Evolutionary conservation across 2,888 invertebrate genomes (phyloP).

Genomic region (Arge pagana): DNA sequence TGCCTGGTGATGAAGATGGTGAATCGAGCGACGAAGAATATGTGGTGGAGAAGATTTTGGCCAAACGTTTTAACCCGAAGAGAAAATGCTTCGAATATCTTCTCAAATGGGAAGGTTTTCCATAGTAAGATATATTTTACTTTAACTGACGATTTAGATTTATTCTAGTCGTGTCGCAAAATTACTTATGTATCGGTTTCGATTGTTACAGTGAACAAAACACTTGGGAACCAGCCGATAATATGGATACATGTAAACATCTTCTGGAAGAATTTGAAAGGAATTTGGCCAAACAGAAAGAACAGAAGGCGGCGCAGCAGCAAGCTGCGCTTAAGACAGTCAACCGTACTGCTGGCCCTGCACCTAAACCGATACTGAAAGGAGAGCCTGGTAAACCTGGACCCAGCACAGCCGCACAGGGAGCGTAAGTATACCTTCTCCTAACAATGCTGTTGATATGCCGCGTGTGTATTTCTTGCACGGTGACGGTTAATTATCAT

Average conservation of each 20-base stretch:
- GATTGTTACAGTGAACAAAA: conserved; percentile 68
- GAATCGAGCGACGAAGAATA: conserved; percentile 65
- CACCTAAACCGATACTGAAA: conserved; percentile 47
- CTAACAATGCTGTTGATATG: conserved; percentile 6
- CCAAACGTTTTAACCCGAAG: conserved; percentile 79
- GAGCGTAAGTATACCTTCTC: conserved; percentile 37
- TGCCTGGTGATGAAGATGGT: conserved; percentile 35
- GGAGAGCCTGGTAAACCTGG: conserved; percentile 47
- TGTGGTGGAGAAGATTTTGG: conserved; percentile 81
- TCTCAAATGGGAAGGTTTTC: conserved; percentile 83
- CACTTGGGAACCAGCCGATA: conserved; percentile 83
- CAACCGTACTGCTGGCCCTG: conserved; percentile 26
- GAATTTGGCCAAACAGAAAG: conserved; percentile 76
- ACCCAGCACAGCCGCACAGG: conserved; percentile 51
- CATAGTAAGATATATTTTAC: conserved; percentile 64
- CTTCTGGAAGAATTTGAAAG: conserved; percentile 81
- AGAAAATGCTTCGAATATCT: conserved; percentile 80
- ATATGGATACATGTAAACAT: conserved; percentile 76
- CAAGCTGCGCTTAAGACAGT: conserved; percentile 41
- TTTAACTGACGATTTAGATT: background rate
- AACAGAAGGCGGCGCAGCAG: conserved; percentile 64
- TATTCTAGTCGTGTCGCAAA: background rate
- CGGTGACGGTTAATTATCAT: background rate
- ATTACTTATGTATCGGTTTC: conserved; percentile 20
- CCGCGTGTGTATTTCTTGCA: background rate